Base-by-base conservation (phyloP, 2,113 vertebrate species). In the Melanocharis versteri region DNA sequence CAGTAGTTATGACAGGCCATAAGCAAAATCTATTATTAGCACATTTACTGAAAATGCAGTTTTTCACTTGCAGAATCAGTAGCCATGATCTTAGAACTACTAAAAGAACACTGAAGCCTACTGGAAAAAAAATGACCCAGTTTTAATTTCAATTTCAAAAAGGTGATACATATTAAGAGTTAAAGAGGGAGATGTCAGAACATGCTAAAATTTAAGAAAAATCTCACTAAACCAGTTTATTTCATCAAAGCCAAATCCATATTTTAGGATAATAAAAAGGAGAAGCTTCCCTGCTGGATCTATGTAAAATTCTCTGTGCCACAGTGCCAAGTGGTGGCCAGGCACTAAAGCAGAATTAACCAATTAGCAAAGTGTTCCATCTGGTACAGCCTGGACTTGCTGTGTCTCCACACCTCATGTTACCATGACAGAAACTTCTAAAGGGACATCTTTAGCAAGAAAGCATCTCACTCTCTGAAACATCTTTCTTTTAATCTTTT, bases 331-430 rank as follows among this genome's bases (percentile, higher is more conserved):
- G 82, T 48, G 50, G 84, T 80, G 66, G 78, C 66, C 78, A 88
- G 47, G 71, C 84, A 93, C 85, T 95, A 93, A 95, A 88, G 91
- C 39, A 83, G 85, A 93, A 90, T 73, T 85, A 91, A 90, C 79
- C 94, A 96, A 94, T 95, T 94, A 95, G 75, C 76, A 72, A 73
- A 91, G 39, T 40, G 61, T 22, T 89, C 90, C 84, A 90, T 90
- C 70, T 93, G 90, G 70, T 40, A 21, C 39, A 86, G 60, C 30
- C 71, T 24, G 85, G 72, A 62, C 95, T 94, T 76, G 54, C 91
- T 94, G 95, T 0, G 33, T 83, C 54, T 64, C 79, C 76, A 73
- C 30, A 66, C 24, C 44, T 70, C 50, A 17, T 27, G 28, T 66
- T 80, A 76, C 50, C 78, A 73, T 44, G 84, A 76, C 2, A 27